phyloP scores from a whole-genome alignment of 2,797 vertebrate species.

The Molothrus aeneus region DNA sequence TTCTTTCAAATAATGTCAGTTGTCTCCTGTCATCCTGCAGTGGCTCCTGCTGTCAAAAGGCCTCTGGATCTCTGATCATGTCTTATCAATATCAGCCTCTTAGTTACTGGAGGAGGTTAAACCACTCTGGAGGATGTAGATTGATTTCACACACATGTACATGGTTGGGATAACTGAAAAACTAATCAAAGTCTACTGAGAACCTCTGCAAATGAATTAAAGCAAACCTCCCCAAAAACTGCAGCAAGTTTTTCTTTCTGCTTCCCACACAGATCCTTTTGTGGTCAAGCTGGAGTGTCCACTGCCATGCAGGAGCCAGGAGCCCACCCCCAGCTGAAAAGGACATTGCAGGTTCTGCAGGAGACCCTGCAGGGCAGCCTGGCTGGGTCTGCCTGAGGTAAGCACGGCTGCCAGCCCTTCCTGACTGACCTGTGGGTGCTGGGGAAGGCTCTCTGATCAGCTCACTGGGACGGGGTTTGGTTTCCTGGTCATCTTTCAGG shows the following conservation, averaged over 20 bases:
- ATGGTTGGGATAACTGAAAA: neutral
- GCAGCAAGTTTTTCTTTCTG: neutral
- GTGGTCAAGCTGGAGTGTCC: neutral
- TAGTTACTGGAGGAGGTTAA: neutral
- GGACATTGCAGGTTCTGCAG: neutral
- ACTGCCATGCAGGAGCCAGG: rapidly evolving
- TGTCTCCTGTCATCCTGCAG: neutral
- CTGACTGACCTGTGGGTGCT: rapidly evolving
- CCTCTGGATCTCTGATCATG: neutral
- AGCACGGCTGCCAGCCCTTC: neutral
- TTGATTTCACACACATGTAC: neutral
- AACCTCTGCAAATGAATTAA: neutral
- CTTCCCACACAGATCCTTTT: neutral
- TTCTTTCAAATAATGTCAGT: neutral
- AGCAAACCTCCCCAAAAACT: neutral
- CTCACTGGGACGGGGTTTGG: neutral
- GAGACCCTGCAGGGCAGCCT: neutral
- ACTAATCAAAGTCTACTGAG: neutral
- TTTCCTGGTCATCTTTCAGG: neutral
- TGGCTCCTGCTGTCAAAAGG: neutral
- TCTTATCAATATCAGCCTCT: neutral
- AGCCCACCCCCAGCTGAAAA: neutral
- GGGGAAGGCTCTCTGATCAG: neutral
- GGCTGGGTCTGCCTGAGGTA: neutral
- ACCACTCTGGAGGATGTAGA: neutral